Conservation (phyloP, 2,888 invertebrate genomes). For the Hedya salicella region DNA sequence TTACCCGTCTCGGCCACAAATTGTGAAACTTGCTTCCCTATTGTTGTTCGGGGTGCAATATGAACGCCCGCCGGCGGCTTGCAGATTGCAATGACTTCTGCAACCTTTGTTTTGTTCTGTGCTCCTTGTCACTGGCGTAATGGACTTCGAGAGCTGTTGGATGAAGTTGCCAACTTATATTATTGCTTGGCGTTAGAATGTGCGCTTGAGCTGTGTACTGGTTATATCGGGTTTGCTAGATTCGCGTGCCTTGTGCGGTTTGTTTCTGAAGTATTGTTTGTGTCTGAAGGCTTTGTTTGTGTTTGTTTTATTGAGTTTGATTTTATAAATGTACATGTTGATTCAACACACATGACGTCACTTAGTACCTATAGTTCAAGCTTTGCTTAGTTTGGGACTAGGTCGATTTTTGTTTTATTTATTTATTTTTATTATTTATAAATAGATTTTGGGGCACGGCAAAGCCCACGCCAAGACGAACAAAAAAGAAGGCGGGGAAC, state of each 20-base stretch:
- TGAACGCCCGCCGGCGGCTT: constrained; percentile 61
- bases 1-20: constrained; percentile 68
- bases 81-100: constrained; percentile 71
- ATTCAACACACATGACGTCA: too few relatives aligned
- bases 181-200: constrained; percentile 37
- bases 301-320: too few relatives aligned
- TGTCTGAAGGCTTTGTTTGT: neutral
- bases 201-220: neutral
- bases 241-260: neutral
- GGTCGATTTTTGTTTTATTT: too few relatives aligned
- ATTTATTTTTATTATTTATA: too few relatives aligned
- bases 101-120: constrained; percentile 57
- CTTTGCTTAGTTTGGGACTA: too few relatives aligned
- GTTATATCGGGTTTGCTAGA: constrained; percentile 2
- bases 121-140: constrained; percentile 39
- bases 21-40: constrained; percentile 67
- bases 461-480: too few relatives aligned
- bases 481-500: too few relatives aligned
- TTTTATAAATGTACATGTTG: too few relatives aligned
- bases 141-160: constrained; percentile 44
- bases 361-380: too few relatives aligned
- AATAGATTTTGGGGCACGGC: too few relatives aligned
- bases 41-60: constrained; percentile 71
- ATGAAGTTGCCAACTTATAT: constrained; percentile 43
- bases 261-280: neutral